phyloP scores from a whole-genome alignment of 1,140 invertebrate species.

The Ylistrum balloti region DNA sequence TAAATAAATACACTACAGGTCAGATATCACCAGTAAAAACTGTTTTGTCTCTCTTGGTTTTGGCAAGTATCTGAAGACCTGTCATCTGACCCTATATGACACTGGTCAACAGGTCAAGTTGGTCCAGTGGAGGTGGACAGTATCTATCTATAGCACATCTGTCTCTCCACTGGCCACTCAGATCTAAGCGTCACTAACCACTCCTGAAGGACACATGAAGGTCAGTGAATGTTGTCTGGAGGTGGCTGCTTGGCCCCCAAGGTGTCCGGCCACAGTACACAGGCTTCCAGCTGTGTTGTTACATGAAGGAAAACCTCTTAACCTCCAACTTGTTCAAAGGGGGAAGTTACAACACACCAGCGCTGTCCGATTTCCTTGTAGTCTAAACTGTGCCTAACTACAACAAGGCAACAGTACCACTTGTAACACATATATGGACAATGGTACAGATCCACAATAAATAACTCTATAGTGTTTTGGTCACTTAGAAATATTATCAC shows the following conservation, averaged over 20 bases:
- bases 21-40: slow-evolving; percentile 34
- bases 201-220: slow-evolving; percentile 31
- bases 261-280: background rate
- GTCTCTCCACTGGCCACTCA: slow-evolving; percentile 31
- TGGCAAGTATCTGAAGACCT: slow-evolving; percentile 27
- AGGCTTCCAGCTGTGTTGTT: background rate
- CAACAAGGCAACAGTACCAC: background rate
- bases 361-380: background rate
- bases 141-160: slow-evolving; percentile 16
- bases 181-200: slow-evolving; percentile 33
- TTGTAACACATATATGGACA: slow-evolving; percentile 19
- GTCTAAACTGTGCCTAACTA: background rate
- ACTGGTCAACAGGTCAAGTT: background rate
- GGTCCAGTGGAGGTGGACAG: slow-evolving; percentile 30
- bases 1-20: slow-evolving; percentile 20
- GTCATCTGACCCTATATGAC: background rate
- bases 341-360: background rate
- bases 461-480: background rate
- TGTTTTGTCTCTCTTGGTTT: slow-evolving; percentile 24
- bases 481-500: slow-evolving; percentile 8
- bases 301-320: background rate
- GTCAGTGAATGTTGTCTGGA: background rate
- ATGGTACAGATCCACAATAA: slow-evolving; percentile 20
- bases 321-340: background rate
- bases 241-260: slow-evolving; percentile 9